Base-by-base conservation (phyloP, 1,140 invertebrate genomes). In the Drosophila nikananu region DNA sequence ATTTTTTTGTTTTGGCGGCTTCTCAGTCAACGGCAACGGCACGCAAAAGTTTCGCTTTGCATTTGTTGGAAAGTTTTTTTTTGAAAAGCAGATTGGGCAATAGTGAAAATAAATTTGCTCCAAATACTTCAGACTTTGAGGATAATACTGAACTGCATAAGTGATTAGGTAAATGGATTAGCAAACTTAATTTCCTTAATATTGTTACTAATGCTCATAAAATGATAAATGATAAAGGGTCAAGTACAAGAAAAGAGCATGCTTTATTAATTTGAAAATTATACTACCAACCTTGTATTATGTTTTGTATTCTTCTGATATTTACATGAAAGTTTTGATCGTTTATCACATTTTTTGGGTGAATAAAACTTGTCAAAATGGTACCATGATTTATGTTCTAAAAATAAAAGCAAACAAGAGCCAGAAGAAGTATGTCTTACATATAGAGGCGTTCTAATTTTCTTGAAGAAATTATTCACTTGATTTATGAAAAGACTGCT, bases 11-110 rank as follows among this genome's bases (percentile, higher is more conserved):
- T 89, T 89, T 83, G 84, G 77, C 81, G 81, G 81, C 81, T 83
- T 83, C 72, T 83, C 81, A 83, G 76, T 68, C 81, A 76, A 80
- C 81, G 64, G 66, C 76, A 68, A 70, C 74, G 61, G 83, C 83
- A 87, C 84, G 83, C 83, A 81, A 87, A 89, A 84, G 83, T 89
- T 89, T 83, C 73, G 66, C 83, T 87, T 87, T 87, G 77, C 83
- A 84, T 87, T 79, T 73, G 19, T 27, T 75, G 61, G 72, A 83
- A 83, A 89, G 66, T 86, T 70, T 55, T 35, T 35, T 35, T 37
- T 41, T 1, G 44, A 71, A 61, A 35, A 65, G 54, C 44, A 77
- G 63, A 86, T 84, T 84, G 59, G 57, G 82, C 66, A 84, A 84
- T 49, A 58, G 21, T 63, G 54, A 71, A 74, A 71, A 44, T 23